Base-by-base conservation (phyloP, 2,888 invertebrate genomes). In the Boloria euphrosyne region DNA sequence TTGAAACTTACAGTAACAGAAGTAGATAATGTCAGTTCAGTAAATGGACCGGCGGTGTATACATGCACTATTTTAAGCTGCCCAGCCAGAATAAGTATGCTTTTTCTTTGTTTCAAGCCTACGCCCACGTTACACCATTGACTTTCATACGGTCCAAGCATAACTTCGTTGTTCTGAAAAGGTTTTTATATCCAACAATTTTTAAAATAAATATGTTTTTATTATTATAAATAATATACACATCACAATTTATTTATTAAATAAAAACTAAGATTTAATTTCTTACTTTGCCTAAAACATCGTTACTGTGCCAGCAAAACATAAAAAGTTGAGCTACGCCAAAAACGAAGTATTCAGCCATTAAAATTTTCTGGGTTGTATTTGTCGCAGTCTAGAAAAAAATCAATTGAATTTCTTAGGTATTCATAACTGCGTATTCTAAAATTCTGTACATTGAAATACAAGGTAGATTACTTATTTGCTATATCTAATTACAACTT, bases 241-340 rank as follows among this genome's bases (percentile, higher is more conserved):
- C 22, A 22, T 31, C 0, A 31, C 6, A 6, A 6, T 6, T 6
- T 31, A 31, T 31, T 31, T 31, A 31, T 7, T 38, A 10, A 38
- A 38, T 38, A 10, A 0, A 1, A 38, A 38, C 2, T 7, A 38
- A 7, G 7, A 10, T 38, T 38, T 38, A 38, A 10, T 13, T 38
- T 43, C 46, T 54, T 49, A 49, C 38, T 55, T 46, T 55, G 14
- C 49, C 43, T 50, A 54, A 22, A 43, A 55, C 49, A 16, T 80
- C 82, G 60, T 89, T 89, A 71, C 91, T 89, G 58, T 90, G 90
- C 89, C 87, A 90, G 68, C 91, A 91, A 64, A 84, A 88, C 66
- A 87, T 68, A 65, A 89, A 90, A 1, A 91, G 76, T 73, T 90
- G 89, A 13, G 85, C 82, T 22, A 90, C 76, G 6, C 86, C 87